A percentile compares a stretch with the other conserved stretches of the same genome.
Conservation (phyloP, 2,113 vertebrate species). For the Ageneiosus marmoratus region DNA sequence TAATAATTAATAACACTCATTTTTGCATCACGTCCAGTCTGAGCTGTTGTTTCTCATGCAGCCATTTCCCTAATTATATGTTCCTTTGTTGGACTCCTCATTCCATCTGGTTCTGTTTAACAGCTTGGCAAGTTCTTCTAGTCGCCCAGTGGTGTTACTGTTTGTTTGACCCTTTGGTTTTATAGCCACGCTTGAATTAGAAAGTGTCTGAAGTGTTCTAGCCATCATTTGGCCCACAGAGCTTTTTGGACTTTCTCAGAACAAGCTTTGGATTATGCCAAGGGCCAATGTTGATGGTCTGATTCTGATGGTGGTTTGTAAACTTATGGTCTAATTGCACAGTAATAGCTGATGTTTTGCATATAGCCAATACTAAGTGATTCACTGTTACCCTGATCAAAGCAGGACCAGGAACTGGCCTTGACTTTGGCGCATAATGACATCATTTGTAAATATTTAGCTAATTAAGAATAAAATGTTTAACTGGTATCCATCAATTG, state of each 20-base stretch:
- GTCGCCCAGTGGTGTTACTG: conserved; percentile 45
- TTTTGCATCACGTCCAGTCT: conserved; percentile 22
- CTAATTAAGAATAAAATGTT: conserved; percentile 31
- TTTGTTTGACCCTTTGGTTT: conserved; percentile 51
- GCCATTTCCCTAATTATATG: conserved; percentile 43
- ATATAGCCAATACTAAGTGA: conserved; percentile 23
- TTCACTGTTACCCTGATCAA: conserved; percentile 27
- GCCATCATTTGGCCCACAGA: conserved; percentile 22
- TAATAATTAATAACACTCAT: conserved; percentile 23
- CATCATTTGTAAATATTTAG: conserved; percentile 35
- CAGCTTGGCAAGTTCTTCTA: conserved; percentile 37
- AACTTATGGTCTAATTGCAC: conserved; percentile 20
- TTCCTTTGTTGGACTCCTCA: conserved; percentile 43
- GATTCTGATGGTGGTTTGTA: conserved; percentile 1
- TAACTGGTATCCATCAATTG: conserved; percentile 30
- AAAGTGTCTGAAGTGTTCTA: conserved; percentile 20
- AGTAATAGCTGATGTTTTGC: conserved; percentile 11
- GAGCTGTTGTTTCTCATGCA: conserved; percentile 35
- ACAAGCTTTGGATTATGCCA: not conserved
- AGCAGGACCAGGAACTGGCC: conserved; percentile 10
- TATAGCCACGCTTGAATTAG: conserved; percentile 51
- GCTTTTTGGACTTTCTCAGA: conserved; percentile 1
- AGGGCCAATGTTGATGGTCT: conserved; percentile 12
- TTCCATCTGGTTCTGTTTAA: conserved; percentile 50
- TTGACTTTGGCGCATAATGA: not conserved